Evolutionary conservation across 2,888 invertebrate genomes (phyloP), one percentile per base, ranked within the genome.

Genomic region (Platycnemis pennipes): DNA sequence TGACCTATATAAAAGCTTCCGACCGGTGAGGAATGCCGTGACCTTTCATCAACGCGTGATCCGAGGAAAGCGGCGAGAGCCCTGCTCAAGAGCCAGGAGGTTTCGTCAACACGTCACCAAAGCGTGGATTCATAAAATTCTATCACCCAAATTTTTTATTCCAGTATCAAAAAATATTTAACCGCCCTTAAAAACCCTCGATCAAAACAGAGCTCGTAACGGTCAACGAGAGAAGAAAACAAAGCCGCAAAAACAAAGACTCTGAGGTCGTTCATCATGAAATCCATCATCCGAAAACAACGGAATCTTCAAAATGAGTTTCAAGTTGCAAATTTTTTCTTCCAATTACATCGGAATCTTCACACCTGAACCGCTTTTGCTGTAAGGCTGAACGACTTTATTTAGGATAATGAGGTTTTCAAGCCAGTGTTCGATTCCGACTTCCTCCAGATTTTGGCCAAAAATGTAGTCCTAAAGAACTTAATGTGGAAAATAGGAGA

Each of bases 1-100:
- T 77, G 77, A 37, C 63, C 63, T 63, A 77, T 37, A 77, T 77
- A 77, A 77, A 77, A 77, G 77, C 26, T 77, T 37, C 77, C 77
- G 13, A 37, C 77, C 4, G 77, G 77, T 13, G 37, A 37, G 77
- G 16, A 77, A 77, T 77, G 31, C n/a, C 77, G 16, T 37, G 77
- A 37, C 16, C 37, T 77, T 77, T 37, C 77, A 37, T 77, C 77
- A 37, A 37, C 13, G 4, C 0, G 31, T 31, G 11, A 3, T 63
- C 63, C 63, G 19, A 63, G 63, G 63, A 26, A 63, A 63, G 63
- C 63, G 22, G 26, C 22, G 63, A 63, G 63, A 63, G 26, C 22
- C 63, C 7, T 22, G 56, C 56, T 56, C 22, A 3, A 26, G n/a
- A 63, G n/a, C n/a, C n/a, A 63, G 63, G 26, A 8, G 26, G 5